phyloP scores from a whole-genome alignment of 2,888 invertebrate genomes.

The Tiliacea aurago region DNA sequence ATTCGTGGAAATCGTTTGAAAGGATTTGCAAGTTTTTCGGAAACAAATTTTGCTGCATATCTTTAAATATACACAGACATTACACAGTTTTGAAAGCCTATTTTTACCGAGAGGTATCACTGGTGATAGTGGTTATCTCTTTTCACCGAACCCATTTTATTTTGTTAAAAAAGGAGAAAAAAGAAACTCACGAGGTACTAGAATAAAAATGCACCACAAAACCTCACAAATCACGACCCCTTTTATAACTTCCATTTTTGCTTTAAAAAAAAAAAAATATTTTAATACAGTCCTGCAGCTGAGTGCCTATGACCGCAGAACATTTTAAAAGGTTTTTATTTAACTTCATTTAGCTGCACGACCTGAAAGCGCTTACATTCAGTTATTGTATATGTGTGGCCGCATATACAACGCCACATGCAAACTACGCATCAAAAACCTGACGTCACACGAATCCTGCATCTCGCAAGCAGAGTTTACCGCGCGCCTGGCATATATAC shows the following conservation, averaged over 20 bases:
- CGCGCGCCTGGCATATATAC: no score
- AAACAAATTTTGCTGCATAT: not conserved
- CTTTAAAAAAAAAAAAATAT: conserved; percentile 39
- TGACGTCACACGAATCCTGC: no score
- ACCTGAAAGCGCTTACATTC: conserved; percentile 29
- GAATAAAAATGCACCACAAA: conserved; percentile 23
- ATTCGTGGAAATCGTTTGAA: not conserved
- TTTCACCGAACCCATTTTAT: not conserved
- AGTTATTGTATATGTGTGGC: not conserved
- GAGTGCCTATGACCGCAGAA: conserved; percentile 40
- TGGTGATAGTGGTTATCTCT: not conserved
- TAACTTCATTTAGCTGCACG: conserved; percentile 48
- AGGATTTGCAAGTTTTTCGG: not conserved
- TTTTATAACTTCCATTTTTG: conserved; percentile 19
- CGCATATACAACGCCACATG: no score
- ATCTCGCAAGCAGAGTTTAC: no score
- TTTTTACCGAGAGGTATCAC: no score
- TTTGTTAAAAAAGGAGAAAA: not conserved
- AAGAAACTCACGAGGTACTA: not conserved
- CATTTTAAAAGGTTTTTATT: conserved; percentile 59
- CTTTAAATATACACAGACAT: not conserved
- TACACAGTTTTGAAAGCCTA: no score
- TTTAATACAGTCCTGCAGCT: conserved; percentile 48
- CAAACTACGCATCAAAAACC: no score
- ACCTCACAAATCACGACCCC: conserved; percentile 17